phyloP scores from a whole-genome alignment of 2,888 invertebrate genomes.

The Isotomurus palustris region DNA sequence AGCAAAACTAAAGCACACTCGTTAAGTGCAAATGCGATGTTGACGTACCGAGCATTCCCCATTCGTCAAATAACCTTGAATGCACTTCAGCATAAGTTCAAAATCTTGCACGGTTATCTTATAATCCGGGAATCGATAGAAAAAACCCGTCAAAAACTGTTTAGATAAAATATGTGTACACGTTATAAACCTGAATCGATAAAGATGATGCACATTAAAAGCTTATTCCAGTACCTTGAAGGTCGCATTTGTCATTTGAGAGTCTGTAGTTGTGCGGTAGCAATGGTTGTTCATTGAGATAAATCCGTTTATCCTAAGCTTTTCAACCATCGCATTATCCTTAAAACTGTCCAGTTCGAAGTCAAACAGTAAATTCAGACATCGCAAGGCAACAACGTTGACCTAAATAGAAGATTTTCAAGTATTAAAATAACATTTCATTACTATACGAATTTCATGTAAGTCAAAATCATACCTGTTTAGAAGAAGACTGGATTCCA shows the following conservation, averaged over 20 bases:
- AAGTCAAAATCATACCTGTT: slow-evolving; percentile 21
- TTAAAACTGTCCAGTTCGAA: slow-evolving; percentile 29
- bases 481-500: slow-evolving; percentile 30
- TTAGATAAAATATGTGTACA: not conserved
- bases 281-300: slow-evolving; percentile 34
- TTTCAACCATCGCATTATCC: slow-evolving; percentile 25
- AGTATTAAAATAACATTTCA: not conserved
- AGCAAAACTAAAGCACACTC: not conserved
- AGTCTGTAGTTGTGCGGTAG: slow-evolving; percentile 28
- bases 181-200: not conserved
- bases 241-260: slow-evolving; percentile 33
- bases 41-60: slow-evolving; percentile 30
- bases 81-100: slow-evolving; percentile 33
- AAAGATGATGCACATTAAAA: not conserved
- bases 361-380: slow-evolving; percentile 25
- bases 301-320: slow-evolving; percentile 28
- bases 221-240: slow-evolving; percentile 37
- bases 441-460: not conserved
- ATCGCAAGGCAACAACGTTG: slow-evolving; percentile 30
- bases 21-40: not conserved
- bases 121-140: slow-evolving; percentile 29
- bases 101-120: slow-evolving; percentile 34
- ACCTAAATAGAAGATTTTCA: slow-evolving; percentile 19
- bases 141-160: slow-evolving; percentile 35
- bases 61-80: slow-evolving; percentile 35